Evolutionary conservation across 2,113 vertebrate genomes (phyloP).

Genomic region (Podarcis muralis): DNA sequence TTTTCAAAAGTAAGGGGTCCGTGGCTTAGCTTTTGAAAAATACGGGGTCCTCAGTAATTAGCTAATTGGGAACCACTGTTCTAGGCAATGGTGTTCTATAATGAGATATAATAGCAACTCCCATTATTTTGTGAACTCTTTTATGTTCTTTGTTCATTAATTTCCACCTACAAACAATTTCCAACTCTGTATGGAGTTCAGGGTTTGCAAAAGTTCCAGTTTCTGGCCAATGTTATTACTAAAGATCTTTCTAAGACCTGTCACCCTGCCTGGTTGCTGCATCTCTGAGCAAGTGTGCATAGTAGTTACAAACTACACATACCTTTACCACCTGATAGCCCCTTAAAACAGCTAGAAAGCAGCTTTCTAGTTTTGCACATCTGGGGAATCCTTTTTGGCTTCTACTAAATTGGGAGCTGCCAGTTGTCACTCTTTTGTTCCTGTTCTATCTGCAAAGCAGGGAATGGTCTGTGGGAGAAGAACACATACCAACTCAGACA

Average conservation of each 20-base stretch:
- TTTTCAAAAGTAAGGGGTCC: no score
- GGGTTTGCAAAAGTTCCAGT: no score
- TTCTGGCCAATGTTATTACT: no score
- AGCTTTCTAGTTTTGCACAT: background rate
- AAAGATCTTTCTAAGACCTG: background rate
- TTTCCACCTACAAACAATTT: background rate
- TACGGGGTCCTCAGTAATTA: no score
- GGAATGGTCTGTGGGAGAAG: no score
- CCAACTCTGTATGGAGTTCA: background rate
- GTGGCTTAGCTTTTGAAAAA: no score
- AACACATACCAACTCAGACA: no score
- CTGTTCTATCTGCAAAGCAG: no score
- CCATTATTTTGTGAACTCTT: background rate
- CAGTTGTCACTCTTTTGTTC: background rate
- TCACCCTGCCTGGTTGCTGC: background rate
- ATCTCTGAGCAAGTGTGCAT: background rate
- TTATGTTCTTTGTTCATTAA: no score
- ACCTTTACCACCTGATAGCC: background rate
- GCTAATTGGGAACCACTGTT: no score
- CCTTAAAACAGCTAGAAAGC: background rate
- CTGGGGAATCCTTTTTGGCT: no score
- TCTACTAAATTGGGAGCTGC: background rate
- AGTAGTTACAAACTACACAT: background rate
- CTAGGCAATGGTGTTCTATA: accelerated
- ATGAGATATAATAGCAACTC: background rate